A percentile compares a stretch with the other conserved stretches of the same genome.
Conservation (phyloP, 2,888 invertebrate genomes). For the Cyrtodaria siliqua region DNA sequence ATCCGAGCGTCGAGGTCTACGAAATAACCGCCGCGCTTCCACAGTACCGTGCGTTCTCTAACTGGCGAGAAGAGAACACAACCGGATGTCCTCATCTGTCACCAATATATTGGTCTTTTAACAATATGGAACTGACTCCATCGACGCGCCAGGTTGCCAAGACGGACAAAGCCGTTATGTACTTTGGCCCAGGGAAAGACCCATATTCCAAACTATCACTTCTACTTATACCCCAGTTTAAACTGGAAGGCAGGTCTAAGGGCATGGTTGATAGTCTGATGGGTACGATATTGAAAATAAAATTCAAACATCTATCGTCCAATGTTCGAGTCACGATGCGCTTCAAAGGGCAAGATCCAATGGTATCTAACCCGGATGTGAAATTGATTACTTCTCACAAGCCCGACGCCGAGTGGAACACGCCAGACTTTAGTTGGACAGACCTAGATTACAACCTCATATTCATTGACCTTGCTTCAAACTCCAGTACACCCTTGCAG, state of each 20-base stretch:
- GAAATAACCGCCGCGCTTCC: constrained; percentile 70
- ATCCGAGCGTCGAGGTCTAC: constrained; percentile 62
- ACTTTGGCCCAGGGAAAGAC: constrained; percentile 39
- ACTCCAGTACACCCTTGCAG: constrained; percentile 42
- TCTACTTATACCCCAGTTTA: constrained; percentile 56
- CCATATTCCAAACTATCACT: constrained; percentile 34
- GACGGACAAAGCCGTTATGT: constrained; percentile 49
- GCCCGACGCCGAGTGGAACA: constrained; percentile 57
- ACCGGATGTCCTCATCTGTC: constrained; percentile 69
- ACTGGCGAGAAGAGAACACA: constrained; percentile 64
- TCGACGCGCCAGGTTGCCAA: constrained; percentile 3
- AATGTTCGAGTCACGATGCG: constrained; percentile 43
- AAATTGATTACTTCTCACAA: constrained; percentile 44
- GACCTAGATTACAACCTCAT: constrained; percentile 65
- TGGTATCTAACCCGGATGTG: constrained; percentile 30
- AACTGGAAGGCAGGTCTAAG: constrained; percentile 67
- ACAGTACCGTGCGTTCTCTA: constrained; percentile 67
- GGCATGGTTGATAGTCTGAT: constrained; percentile 74
- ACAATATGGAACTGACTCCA: constrained; percentile 39
- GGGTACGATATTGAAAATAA: constrained; percentile 66
- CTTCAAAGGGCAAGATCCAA: constrained; percentile 54
- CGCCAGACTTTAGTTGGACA: constrained; percentile 73
- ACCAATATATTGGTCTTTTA: constrained; percentile 66
- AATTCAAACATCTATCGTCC: constrained; percentile 50
- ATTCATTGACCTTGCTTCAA: constrained; percentile 54